phyloP scores from a whole-genome alignment of 2,888 invertebrate species.

The Teleiodes luculella region DNA sequence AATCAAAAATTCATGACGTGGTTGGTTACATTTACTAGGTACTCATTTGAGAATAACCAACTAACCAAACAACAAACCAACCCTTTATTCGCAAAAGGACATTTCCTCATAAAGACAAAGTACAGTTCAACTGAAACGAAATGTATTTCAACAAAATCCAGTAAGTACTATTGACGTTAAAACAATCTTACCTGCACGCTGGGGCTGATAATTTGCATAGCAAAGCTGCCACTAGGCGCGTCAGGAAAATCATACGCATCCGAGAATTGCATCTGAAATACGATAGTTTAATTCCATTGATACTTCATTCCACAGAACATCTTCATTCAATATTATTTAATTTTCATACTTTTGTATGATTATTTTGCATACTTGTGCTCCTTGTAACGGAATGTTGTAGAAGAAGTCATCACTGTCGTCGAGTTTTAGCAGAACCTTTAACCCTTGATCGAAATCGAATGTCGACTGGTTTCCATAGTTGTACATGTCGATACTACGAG shows the following conservation, averaged over 20 bases:
- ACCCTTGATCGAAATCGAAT: constrained; percentile 64
- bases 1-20: no score
- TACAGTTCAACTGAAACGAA: no score
- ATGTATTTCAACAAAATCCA: no score
- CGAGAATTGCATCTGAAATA: constrained; percentile 70
- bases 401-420: constrained; percentile 71
- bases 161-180: background rate
- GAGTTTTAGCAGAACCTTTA: constrained; percentile 55
- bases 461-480: constrained; percentile 64
- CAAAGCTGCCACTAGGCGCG: constrained; percentile 74
- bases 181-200: constrained; percentile 47
- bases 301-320: no score
- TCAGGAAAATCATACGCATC: constrained; percentile 79
- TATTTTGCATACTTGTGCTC: constrained; percentile 69
- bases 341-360: no score
- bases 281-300: background rate
- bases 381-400: constrained; percentile 66
- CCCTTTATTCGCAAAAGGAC: no score
- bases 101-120: no score
- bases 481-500: constrained; percentile 54
- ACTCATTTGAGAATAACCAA: no score
- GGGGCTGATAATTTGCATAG: constrained; percentile 64
- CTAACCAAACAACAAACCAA: no score
- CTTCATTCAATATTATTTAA: no score
- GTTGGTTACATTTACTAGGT: no score